A percentile compares a stretch with the other conserved stretches of the same genome.
These are phyloP conservation scores for Lithosia quadra DNA, from an alignment of 2,888 invertebrate species.

Conservation along the genomic window DNA sequence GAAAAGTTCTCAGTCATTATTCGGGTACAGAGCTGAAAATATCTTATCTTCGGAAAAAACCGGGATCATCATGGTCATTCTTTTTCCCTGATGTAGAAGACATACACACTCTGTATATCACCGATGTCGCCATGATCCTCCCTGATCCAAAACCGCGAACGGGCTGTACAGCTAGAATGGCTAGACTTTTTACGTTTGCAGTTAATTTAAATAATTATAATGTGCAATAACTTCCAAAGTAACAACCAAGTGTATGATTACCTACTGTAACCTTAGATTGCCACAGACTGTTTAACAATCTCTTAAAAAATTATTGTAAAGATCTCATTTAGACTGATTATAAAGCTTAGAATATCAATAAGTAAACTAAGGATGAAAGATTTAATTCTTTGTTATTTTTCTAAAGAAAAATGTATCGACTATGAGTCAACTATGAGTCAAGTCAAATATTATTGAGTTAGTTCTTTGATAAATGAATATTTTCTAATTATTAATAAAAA, in stretches of 20 bases:
- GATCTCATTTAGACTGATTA: slow-evolving; percentile 1
- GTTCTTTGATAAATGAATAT: background rate
- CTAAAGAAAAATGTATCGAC: background rate
- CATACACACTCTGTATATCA: too few relatives aligned
- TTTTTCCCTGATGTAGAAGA: too few relatives aligned
- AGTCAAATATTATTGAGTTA: background rate
- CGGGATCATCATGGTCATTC: too few relatives aligned
- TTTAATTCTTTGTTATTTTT: background rate
- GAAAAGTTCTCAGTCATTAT: too few relatives aligned
- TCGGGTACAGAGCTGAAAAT: too few relatives aligned
- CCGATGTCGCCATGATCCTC: too few relatives aligned
- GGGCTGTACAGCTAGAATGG: too few relatives aligned
- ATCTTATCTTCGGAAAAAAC: too few relatives aligned
- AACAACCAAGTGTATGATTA: slow-evolving; percentile 1
- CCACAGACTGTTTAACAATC: background rate
- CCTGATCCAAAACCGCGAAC: too few relatives aligned
- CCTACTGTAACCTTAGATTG: background rate
- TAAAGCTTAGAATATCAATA: background rate
- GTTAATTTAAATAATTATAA: too few relatives aligned
- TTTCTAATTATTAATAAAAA: background rate
- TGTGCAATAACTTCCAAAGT: too few relatives aligned
- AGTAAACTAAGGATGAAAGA: background rate
- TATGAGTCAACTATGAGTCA: background rate
- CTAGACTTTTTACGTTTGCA: too few relatives aligned
- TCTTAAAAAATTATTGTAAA: slow-evolving; percentile 3